These are phyloP conservation scores for Halocynthia roretzi DNA, from an alignment of 23 tunicate genomes.

Conservation along the genomic window DNA sequence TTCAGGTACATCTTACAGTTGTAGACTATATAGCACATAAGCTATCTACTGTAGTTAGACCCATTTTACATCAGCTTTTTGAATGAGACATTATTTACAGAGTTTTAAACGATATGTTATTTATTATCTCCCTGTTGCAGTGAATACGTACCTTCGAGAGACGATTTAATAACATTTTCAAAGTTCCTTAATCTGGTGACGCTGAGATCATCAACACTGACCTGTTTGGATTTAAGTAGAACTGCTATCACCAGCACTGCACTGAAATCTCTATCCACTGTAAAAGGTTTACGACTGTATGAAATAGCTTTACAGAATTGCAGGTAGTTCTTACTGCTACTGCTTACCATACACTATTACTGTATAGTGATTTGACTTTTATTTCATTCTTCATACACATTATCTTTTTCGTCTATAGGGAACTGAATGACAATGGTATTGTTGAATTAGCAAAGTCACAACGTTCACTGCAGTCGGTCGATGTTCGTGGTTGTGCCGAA, in stretches of 20 bases:
- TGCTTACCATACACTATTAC: background rate
- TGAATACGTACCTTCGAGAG: slow-evolving; percentile 38
- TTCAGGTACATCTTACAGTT: slow-evolving; percentile 30
- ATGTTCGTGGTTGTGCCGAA: slow-evolving; percentile 21
- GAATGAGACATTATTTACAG: background rate
- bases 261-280: slow-evolving; percentile 39
- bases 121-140: slow-evolving; percentile 14
- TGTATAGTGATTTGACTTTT: background rate
- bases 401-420: background rate
- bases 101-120: background rate
- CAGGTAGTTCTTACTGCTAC: slow-evolving; percentile 18
- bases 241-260: slow-evolving; percentile 58
- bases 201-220: slow-evolving; percentile 24
- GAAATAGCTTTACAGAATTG: slow-evolving; percentile 52
- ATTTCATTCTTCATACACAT: background rate
- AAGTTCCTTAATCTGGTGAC: slow-evolving; percentile 36
- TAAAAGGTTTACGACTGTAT: slow-evolving; percentile 34
- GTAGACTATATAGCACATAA: background rate
- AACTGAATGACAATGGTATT: slow-evolving; percentile 14
- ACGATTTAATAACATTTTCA: slow-evolving; percentile 41
- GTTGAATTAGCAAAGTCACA: slow-evolving; percentile 9
- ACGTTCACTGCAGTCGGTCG: background rate
- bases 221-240: slow-evolving; percentile 56
- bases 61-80: background rate
- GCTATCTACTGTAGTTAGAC: background rate